Base-by-base conservation (phyloP, 2,797 vertebrate species). In the Alectoris magna region DNA sequence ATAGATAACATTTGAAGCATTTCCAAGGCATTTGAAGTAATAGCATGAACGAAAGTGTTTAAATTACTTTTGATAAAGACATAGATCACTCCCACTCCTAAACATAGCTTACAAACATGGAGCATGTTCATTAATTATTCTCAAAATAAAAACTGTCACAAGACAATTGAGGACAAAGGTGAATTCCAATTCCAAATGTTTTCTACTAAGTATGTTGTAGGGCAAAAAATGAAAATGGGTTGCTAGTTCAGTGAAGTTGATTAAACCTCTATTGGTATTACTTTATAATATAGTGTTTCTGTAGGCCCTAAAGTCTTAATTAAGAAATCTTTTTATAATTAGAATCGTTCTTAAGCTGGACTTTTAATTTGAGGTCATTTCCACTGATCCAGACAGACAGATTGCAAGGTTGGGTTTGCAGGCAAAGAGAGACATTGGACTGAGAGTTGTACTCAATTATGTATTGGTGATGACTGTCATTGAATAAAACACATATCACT, bases 21-120 rank as follows among this genome's bases (percentile, higher is more conserved):
- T 84, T 95, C 62, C 73, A 78, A 73, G 84, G 56, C 63, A 70
- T 87, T 94, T 91, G 64, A 91, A 95, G 62, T 24, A 86, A 91
- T 63, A 90, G 26, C n/a, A 60, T 90, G 88, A 93, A 79, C n/a
- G 79, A 92, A 81, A 31, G 46, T 73, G 8, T 59, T 82, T 76
- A 63, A 81, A 67, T 79, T 31, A 55, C 3, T 3, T 69, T 75
- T 84, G 24, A 49, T 39, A 55, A 74, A 79, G 31, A 18, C 27
- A 39, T 44, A 49, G 60, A 84, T 18, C 5, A 23, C 48, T 74
- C 12, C 10, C 9, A 31, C 29, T 55, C 53, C 74, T 39, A 79
- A 75, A 79, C 27, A 7, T 9, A 62, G 10, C 21, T 79, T 79
- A 70, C 18, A 55, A 44, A 48, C 4, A 31, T 14, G 18, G 55